Evolutionary conservation across 2,113 vertebrate genomes (phyloP).

Genomic region (Falco punctatus): DNA sequence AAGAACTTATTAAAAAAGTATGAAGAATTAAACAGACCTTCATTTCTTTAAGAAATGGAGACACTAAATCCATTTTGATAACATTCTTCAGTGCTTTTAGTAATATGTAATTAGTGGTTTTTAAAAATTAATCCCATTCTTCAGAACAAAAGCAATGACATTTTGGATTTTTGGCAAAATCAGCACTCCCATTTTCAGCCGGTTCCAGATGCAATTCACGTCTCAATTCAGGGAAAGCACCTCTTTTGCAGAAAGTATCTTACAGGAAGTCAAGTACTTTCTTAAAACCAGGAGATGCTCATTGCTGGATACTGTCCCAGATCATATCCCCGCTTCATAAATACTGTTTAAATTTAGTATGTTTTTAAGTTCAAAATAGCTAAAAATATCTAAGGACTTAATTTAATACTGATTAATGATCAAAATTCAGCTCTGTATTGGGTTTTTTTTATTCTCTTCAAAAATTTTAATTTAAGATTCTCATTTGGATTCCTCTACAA

Average conservation of each 20-base stretch:
- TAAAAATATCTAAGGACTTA: not conserved
- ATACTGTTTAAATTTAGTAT: not conserved
- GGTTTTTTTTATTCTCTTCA: not conserved
- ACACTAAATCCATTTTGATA: not conserved
- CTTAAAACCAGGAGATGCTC: not conserved
- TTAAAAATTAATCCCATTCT: not conserved
- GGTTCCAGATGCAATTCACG: not conserved
- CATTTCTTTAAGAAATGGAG: not conserved
- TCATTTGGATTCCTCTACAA: not conserved
- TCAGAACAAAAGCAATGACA: not conserved
- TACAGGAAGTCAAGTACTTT: not conserved
- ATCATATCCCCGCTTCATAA: not conserved
- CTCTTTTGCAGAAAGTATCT: not conserved
- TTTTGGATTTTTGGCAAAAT: not conserved
- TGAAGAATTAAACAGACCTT: not conserved
- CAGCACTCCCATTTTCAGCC: not conserved
- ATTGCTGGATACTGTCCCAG: not conserved
- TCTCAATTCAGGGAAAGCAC: not conserved
- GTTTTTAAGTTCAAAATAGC: constrained; percentile 3
- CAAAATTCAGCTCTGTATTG: not conserved
- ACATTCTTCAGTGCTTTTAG: not conserved
- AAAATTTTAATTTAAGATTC: not conserved
- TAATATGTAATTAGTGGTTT: not conserved
- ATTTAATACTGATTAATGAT: not conserved
- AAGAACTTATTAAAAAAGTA: not conserved